Base-by-base conservation (phyloP, 2,113 vertebrate genomes). In the Ascaphus truei region DNA sequence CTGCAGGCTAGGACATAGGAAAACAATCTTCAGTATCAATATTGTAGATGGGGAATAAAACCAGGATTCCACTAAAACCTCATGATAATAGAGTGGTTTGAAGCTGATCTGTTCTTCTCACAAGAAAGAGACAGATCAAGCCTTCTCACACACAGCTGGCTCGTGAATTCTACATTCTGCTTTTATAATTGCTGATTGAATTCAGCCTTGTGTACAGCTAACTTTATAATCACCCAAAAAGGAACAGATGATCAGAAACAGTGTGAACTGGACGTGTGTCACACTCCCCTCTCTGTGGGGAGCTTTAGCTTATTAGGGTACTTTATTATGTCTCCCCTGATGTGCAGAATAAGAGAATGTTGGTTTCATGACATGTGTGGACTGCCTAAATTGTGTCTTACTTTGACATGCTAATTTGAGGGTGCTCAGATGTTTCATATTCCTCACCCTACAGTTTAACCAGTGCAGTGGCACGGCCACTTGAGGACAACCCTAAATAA, bases 171-270 rank as follows among this genome's bases (percentile, higher is more conserved):
- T 34, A 71, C 61, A 50, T 3, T 0, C 16, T 73, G 2, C 47
- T 56, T 73, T 62, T 69, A 53, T 37, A 48, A 18, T 72, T 76
- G 73, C 41, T 63, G 47, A 47, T 25, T 39, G 48, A 68, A 25
- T 33, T 77, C 63, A 72, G 27, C 15, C 20, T 8, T 0, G 1
- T 10, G 7, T 20, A 2, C n/a, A 20, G 39, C 75, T 15, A 11
- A 71, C 37, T 76, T 41, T 55, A 43, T 0, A 0, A 41, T 29
- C 64, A 3, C 63, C 3, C 1, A 62, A 73, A 73, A 65, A 66
- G n/a, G 66, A 66, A 10, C 56, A 41, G 23, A 59, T 29, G 60
- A 73, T 69, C 51, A 62, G 63, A 71, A 43, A 43, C 43, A 77
- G 74, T 58, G 10, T 7, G 5, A 62, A 48, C 73, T 69, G 64